A percentile compares a stretch with the other conserved stretches of the same genome.
Conservation (phyloP, 2,888 invertebrate genomes). For the Sphinx pinastri region DNA sequence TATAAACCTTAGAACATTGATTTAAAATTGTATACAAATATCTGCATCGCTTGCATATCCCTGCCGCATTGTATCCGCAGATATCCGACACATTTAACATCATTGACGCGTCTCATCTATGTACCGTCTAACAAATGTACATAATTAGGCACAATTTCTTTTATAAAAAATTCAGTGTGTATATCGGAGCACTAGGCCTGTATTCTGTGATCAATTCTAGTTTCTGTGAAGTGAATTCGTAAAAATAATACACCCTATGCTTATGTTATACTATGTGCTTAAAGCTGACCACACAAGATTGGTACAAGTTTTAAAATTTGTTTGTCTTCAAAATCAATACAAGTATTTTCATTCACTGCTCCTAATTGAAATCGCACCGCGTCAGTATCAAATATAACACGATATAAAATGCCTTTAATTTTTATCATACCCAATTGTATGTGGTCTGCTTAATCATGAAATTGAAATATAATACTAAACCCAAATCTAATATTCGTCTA, state of each 20-base stretch:
- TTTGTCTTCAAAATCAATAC: too few relatives aligned
- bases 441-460: slow-evolving; percentile 1
- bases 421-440: not conserved
- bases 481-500: slow-evolving; percentile 29
- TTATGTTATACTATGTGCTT: not conserved
- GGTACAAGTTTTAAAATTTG: not conserved
- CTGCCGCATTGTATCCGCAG: not conserved
- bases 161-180: slow-evolving; percentile 31
- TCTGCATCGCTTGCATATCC: not conserved
- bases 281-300: slow-evolving; percentile 9
- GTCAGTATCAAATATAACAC: not conserved
- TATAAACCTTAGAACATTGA: not conserved
- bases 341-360: too few relatives aligned
- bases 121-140: slow-evolving; percentile 66
- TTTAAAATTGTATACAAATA: slow-evolving; percentile 22
- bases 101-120: slow-evolving; percentile 41
- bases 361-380: too few relatives aligned
- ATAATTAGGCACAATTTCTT: slow-evolving; percentile 76
- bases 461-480: slow-evolving; percentile 30
- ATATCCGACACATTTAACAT: slow-evolving; percentile 1
- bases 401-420: not conserved
- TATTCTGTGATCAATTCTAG: not conserved
- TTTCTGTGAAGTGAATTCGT: not conserved
- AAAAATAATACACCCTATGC: slow-evolving; percentile 10
- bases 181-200: slow-evolving; percentile 58